Evolutionary conservation across 2,113 vertebrate genomes (phyloP).

Genomic region (Sinocyclocheilus rhinocerous): DNA sequence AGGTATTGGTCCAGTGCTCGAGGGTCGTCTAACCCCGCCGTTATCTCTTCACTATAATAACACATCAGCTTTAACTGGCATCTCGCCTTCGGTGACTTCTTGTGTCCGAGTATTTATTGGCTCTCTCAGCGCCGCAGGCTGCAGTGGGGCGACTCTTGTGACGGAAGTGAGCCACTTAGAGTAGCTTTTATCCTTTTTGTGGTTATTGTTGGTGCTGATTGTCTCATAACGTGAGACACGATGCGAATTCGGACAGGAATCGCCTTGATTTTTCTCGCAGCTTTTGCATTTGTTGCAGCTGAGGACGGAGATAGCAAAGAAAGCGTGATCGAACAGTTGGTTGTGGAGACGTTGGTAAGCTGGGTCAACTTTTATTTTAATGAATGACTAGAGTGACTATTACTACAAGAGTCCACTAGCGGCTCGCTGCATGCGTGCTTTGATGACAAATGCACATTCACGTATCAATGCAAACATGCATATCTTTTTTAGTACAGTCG

Average conservation of each 20-base stretch:
- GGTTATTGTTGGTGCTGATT: not conserved
- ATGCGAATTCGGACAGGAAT: constrained; percentile 63
- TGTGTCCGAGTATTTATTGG: not conserved
- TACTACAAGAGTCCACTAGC: constrained; percentile 37
- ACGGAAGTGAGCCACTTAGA: constrained; percentile 35
- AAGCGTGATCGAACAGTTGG: constrained; percentile 64
- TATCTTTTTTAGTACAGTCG: not conserved
- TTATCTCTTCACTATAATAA: constrained; percentile 70
- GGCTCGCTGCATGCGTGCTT: not conserved
- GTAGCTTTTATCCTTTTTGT: not conserved
- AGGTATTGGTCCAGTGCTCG: constrained; percentile 72
- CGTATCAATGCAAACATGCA: not conserved
- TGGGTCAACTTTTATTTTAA: constrained; percentile 42
- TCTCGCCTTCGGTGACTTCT: constrained; percentile 17
- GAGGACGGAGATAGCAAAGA: constrained; percentile 57
- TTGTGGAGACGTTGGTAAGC: constrained; percentile 79
- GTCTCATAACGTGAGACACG: constrained; percentile 24
- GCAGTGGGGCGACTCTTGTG: not conserved
- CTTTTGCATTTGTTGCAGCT: constrained; percentile 57
- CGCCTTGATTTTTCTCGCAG: constrained; percentile 63
- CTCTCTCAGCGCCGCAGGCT: not conserved
- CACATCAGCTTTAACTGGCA: constrained; percentile 73
- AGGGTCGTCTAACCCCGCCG: constrained; percentile 41
- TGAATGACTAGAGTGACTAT: constrained; percentile 4
- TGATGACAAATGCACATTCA: not conserved